Base-by-base conservation (phyloP, 2,888 invertebrate species). In the Macaria notata region DNA sequence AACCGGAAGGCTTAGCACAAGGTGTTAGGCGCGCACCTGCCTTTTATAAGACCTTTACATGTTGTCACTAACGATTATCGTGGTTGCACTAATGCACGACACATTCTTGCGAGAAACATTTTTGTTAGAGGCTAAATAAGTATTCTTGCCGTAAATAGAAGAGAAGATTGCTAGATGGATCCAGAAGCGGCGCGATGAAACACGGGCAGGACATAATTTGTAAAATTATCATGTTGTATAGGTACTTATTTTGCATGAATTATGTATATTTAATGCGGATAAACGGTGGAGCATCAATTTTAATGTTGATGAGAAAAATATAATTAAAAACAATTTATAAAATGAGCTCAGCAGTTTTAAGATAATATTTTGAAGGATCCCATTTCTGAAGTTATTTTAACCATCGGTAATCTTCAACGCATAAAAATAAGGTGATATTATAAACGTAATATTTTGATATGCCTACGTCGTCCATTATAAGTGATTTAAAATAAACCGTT, bases 1-100 rank as follows among this genome's bases (percentile, higher is more conserved):
- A 82, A 78, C 79, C 81, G 83, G 84, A 88, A 87, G 85, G 77
- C 74, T 75, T 72, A 67, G 69, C 75, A 81, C 86, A 88, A 88
- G 87, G 86, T 89, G 88, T 70, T 76, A 70, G 69, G 55, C 63
- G 66, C 42, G 44, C 88, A 88, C 84, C 88, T 88, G 88, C 80
- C 74, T 62, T 51, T 56, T 53, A 59, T 44, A 53, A 47, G 31
- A 62, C 60, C 49, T 63, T 64, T 69, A 68, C 64, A 70, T 64
- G 71, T 73, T 75, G 75, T 68, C 54, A 46, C 47, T 52, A 46
- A 59, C 44, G 47, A 51, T 54, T 71, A 70, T 72, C 73, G 66
- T 64, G 58, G 63, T 72, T 65, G 64, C 63, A 62, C 67, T 71
- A 69, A 68, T 69, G 63, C 69, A 64, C 61, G 61, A 64, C 49